Base-by-base conservation (phyloP, 2,888 invertebrate species). In the Erynnis tages region DNA sequence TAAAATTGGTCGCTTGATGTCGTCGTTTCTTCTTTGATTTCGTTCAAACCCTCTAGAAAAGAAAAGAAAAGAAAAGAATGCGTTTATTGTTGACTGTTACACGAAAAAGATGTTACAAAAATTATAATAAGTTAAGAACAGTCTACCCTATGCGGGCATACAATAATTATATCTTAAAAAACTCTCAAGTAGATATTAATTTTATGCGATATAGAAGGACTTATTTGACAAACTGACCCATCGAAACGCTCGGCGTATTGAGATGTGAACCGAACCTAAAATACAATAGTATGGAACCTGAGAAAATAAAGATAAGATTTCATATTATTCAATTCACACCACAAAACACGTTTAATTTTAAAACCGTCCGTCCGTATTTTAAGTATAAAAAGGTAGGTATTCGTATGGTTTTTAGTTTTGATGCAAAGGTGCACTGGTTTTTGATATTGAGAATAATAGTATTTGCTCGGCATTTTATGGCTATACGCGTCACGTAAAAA, bases 261-360 rank as follows among this genome's bases (percentile, higher is more conserved):
- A 58, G 62, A 68, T 80, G 79, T 75, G 76, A 59, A 60, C 58
- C 66, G 62, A 76, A n/a, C n/a, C n/a, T 76, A 79, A 76, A 73
- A 76, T 73, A 73, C 66, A 59, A 60, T 60, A n/a, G n/a, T n/a
- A 66, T 65, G 60, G 61, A 71, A 69, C 65, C 61, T 57, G 59
- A 61, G 62, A 63, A 67, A 73, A 78, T 78, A 79, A 76, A 77
- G 63, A 70, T 69, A 69, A 66, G 72, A 71, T 75, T 79, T 77
- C 72, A 79, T 80, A 79, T 80, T 82, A 79, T 70, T 68, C 67
- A 76, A 78, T 82, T 78, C 73, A 79, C 78, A 71, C 73, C 60
- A 60, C 27, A 38, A 25, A 52, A 54, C 25, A 27, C 54, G 32
- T n/a, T 30, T 40, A 13, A 3, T 21, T 11, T 16, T 11, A 34